A percentile compares a stretch with the other conserved stretches of the same genome.
These are phyloP conservation scores for Zygaena filipendulae DNA, from an alignment of 2,888 invertebrate genomes.

Conservation along the genomic window DNA sequence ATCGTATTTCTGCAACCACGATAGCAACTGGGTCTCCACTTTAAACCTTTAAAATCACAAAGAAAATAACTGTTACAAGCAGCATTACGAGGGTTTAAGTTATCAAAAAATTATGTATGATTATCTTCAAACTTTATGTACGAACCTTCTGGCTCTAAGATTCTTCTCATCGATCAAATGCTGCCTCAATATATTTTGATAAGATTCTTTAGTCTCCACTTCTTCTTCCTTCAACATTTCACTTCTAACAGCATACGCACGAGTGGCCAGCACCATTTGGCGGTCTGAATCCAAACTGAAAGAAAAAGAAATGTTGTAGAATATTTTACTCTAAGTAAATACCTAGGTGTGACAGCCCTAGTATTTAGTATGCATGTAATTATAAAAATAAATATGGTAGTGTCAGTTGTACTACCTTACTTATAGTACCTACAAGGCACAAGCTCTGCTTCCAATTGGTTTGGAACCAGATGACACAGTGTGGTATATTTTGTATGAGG, in stretches of 20 bases:
- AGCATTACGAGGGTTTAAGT: no score
- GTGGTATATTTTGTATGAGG: no score
- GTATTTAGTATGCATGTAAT: no score
- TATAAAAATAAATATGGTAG: no score
- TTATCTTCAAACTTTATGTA: no score
- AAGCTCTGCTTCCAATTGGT: no score
- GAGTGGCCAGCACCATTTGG: slow-evolving; percentile 60
- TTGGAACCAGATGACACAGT: no score
- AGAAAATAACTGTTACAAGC: background rate
- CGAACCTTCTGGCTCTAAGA: slow-evolving; percentile 57
- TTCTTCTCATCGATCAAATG: slow-evolving; percentile 64
- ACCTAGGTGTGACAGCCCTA: no score
- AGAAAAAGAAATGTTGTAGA: slow-evolving; percentile 6
- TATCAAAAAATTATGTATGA: no score
- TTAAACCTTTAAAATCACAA: slow-evolving; percentile 40
- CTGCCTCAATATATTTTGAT: slow-evolving; percentile 42
- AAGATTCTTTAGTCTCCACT: slow-evolving; percentile 40
- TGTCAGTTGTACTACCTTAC: no score
- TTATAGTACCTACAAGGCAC: no score
- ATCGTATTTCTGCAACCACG: slow-evolving; percentile 71
- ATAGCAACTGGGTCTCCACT: slow-evolving; percentile 65
- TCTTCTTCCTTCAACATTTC: slow-evolving; percentile 62
- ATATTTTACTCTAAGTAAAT: no score
- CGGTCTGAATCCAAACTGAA: slow-evolving; percentile 55
- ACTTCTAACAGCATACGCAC: slow-evolving; percentile 50